Percentiles rank a stretch among this genome's conserved stretches.
Conservation (phyloP, 2,888 invertebrate genomes). For the Micropterix aruncella region DNA sequence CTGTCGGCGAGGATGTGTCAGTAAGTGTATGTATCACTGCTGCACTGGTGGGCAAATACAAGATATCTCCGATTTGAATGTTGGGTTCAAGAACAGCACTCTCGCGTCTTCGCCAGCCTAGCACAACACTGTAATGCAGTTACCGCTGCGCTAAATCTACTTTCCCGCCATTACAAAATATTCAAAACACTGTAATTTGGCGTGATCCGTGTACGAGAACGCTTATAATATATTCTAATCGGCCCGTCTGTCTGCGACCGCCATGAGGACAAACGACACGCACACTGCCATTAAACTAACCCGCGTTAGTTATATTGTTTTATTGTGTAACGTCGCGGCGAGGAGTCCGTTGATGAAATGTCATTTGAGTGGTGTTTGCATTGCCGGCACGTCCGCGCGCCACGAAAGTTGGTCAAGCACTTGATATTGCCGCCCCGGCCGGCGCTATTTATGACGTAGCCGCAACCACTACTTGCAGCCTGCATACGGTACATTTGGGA, state of each 20-base stretch:
- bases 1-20: too few species aligned
- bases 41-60: too few species aligned
- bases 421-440: not conserved
- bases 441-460: not conserved
- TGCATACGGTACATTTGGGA: too few species aligned
- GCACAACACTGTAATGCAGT: not conserved
- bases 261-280: not conserved
- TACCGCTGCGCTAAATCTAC: not conserved
- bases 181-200: not conserved
- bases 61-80: too few species aligned
- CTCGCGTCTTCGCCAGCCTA: too few species aligned
- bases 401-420: not conserved
- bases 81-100: too few species aligned
- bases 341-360: not conserved
- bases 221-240: not conserved
- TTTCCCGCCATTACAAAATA: not conserved
- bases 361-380: not conserved
- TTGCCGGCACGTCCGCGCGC: not conserved
- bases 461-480: too few species aligned
- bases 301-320: too few species aligned
- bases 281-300: too few species aligned
- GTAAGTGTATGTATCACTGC: too few species aligned
- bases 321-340: not conserved
- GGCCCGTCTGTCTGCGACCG: not conserved
- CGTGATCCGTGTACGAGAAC: not conserved